Evolutionary conservation across 2,888 invertebrate genomes (phyloP), one percentile per base, ranked within the genome.

Genomic region (Zaprionus lineosus): DNA sequence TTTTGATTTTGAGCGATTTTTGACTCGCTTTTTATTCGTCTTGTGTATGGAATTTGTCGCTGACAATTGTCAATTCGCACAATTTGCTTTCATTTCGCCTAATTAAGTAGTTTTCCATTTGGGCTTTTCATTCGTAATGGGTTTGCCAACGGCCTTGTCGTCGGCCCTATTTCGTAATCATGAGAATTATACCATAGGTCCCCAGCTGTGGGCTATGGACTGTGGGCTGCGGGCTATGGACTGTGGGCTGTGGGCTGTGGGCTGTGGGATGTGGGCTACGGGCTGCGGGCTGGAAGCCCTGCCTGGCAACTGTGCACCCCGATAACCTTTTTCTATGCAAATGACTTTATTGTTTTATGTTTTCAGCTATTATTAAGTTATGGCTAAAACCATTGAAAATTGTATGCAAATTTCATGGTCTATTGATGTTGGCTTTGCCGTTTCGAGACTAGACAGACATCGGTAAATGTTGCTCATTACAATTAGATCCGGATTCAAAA

Each of bases 1-100:
- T 68, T 78, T 44, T 16, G 48, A 65, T 68, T 78, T 82, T 82
- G 82, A 84, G 62, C 70, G 76, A 82, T 84, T 82, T 84, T 84
- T 82, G 84, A 82, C 62, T 50, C 24, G 24, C 28, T 37, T 61
- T 46, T 57, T 64, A 41, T 61, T 33, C 21, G 3, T 40, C 46
- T 56, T 66, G 43, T 68, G 12, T 72, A 72, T 77, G 70, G 72
- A 63, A 74, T 74, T 71, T 61, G 52, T 44, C 61, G 61, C 60
- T 48, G 52, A 34, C 74, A 71, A 77, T 77, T 74, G 77, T 63
- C 29, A 62, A 50, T 44, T 63, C 36, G 48, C 29, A 61, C 64
- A 66, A 75, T 73, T 69, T 51, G 44, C 52, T 60, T 75, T 39
- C 41, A 61, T 62, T 75, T 65, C 43, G 56, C 19, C 74, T 76